Percentiles rank a stretch among this genome's conserved stretches.
Conservation (phyloP, 2,888 invertebrate species). For the Merodon equestris region DNA sequence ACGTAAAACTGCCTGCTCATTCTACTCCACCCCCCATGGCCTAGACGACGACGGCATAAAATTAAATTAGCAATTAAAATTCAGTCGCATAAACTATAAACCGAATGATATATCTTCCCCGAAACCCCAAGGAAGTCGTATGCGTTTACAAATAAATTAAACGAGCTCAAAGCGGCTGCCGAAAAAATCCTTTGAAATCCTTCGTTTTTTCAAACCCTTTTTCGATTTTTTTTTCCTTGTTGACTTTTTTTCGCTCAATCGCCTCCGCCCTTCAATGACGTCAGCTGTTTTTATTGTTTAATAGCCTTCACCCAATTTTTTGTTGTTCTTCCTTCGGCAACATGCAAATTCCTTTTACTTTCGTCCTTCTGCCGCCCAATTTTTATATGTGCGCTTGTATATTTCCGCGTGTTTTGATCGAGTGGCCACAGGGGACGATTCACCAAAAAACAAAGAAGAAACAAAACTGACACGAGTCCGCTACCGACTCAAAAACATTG, state of each 20-base stretch:
- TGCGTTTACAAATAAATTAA: conserved; percentile 65
- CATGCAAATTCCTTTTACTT: conserved; percentile 61
- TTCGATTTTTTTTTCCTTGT: conserved; percentile 14
- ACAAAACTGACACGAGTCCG: conserved; percentile 51
- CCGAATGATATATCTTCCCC: conserved; percentile 58
- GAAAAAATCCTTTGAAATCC: conserved; percentile 37
- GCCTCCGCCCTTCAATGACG: conserved; percentile 63
- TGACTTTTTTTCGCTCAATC: conserved; percentile 45
- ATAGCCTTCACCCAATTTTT: conserved; percentile 65
- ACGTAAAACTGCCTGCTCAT: conserved; percentile 55
- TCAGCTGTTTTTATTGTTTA: conserved; percentile 68
- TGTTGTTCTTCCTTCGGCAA: conserved; percentile 20
- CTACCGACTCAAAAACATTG: conserved; percentile 30
- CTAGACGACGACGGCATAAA: no score
- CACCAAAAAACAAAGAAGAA: conserved; percentile 37
- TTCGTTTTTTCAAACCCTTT: conserved; percentile 38
- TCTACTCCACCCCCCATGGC: conserved; percentile 12
- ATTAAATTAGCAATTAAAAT: conserved; percentile 68
- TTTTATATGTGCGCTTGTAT: conserved; percentile 34
- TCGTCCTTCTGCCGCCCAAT: conserved; percentile 52
- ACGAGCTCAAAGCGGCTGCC: background rate
- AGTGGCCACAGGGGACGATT: conserved; percentile 19
- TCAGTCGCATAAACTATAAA: conserved; percentile 63
- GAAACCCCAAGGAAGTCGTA: conserved; percentile 50
- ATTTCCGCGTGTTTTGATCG: conserved; percentile 59